Evolutionary conservation across 2,888 invertebrate genomes (phyloP), one percentile per base, ranked within the genome.

Genomic region (Agrotis clavis): DNA sequence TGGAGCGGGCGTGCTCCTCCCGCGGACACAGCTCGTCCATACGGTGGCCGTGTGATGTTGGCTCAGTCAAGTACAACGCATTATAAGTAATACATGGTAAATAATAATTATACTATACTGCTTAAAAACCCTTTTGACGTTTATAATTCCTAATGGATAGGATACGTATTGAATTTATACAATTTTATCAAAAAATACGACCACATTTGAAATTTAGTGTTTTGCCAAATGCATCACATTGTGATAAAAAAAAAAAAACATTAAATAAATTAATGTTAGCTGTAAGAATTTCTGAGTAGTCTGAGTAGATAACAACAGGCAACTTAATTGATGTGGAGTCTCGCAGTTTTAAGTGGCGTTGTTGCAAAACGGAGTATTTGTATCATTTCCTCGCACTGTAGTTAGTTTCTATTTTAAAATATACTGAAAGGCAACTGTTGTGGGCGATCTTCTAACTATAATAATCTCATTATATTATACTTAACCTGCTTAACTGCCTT

Each of bases 181-280:
- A 78, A 70, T 56, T 73, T 84, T 81, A 71, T 75, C 69, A 65
- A 74, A 74, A 74, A 75, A 62, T 72, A 63, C 69, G 80, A 77
- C 73, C 78, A 85, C 68, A 57, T 81, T 83, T 71, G 74, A 65
- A 78, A 63, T 64, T 67, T 79, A 67, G 72, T 84, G 75, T 77
- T 85, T 71, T 76, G 84, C 84, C 83, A 85, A 85, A 85, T 77
- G 66, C 75, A 71, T 79, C 81, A 79, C 81, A 72, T 63, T 71
- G 85, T 85, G 84, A 83, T 84, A 75, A 81, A 68, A 67, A 68
- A 56, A 25, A 68, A 69, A 41, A 68, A 69, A 64, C 50, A 71
- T 67, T 74, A 62, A 68, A 50, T 30, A 64, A 77, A 84, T 41
- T 41, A 41, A 73, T 64, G 51, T 76, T 82, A 82, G 71, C 18